phyloP scores from a whole-genome alignment of 2,888 invertebrate genomes.

The Cosmopolites sordidus region DNA sequence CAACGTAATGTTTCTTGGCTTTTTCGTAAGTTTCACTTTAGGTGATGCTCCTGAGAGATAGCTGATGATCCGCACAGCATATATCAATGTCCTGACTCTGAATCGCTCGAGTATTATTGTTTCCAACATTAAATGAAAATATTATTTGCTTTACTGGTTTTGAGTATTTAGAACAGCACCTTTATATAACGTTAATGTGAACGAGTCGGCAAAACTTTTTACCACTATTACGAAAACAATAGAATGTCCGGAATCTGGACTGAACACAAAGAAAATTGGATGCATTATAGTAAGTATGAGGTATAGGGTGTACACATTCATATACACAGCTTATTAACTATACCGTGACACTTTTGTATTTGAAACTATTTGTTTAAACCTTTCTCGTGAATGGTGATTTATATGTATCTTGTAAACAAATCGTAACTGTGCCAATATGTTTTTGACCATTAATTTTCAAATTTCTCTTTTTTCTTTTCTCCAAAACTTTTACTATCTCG shows the following conservation, averaged over 20 bases:
- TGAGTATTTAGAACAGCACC: neutral
- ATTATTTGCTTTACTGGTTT: neutral
- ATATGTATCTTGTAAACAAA: too few relatives aligned
- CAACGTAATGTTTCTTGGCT: too few relatives aligned
- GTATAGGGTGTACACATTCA: too few relatives aligned
- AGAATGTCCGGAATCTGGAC: conserved; percentile 2
- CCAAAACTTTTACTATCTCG: too few relatives aligned
- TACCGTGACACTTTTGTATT: too few relatives aligned
- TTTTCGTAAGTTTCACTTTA: too few relatives aligned
- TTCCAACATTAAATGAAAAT: neutral
- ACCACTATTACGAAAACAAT: conserved; percentile 1
- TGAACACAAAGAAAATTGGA: conserved; percentile 3
- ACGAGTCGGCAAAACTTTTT: neutral
- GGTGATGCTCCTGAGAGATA: neutral
- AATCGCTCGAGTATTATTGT: neutral
- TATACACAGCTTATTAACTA: too few relatives aligned
- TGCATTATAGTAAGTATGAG: conserved; percentile 14
- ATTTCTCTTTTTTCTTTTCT: too few relatives aligned
- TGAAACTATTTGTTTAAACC: too few relatives aligned
- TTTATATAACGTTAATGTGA: neutral
- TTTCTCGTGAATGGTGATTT: too few relatives aligned
- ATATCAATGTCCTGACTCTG: conserved; percentile 3
- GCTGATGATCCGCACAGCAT: conserved; percentile 1
- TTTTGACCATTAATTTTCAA: too few relatives aligned
- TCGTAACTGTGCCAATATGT: too few relatives aligned